These are phyloP conservation scores for Salvelinus namaycush DNA, from an alignment of 2,113 vertebrate genomes.

Conservation along the genomic window DNA sequence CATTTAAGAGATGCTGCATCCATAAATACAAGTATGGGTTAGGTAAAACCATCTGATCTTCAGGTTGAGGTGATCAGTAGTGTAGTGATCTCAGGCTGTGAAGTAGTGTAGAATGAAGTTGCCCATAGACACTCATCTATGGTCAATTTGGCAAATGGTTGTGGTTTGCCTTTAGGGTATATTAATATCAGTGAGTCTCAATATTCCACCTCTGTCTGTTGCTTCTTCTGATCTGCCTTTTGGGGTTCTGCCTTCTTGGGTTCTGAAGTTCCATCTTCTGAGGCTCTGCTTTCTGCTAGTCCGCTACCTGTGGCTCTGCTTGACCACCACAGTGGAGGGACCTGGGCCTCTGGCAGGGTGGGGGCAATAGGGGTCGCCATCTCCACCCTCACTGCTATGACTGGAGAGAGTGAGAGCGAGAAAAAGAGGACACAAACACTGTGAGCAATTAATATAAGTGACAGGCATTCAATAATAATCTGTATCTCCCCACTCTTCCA, in stretches of 20 bases:
- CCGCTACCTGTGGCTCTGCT: slow-evolving; percentile 63
- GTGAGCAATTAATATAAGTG: no score
- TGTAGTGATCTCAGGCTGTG: background rate
- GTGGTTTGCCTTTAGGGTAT: background rate
- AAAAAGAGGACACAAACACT: background rate
- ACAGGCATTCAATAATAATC: background rate
- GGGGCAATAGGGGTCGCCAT: slow-evolving; percentile 68
- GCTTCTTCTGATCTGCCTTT: background rate
- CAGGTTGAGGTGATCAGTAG: background rate
- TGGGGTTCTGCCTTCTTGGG: no score
- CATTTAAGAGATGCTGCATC: no score
- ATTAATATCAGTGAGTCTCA: background rate
- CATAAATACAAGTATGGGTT: no score
- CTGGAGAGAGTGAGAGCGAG: slow-evolving; percentile 52
- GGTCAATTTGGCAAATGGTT: background rate
- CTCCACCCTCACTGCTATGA: slow-evolving; percentile 85
- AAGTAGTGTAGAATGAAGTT: background rate
- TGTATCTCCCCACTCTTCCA: background rate
- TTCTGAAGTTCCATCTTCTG: no score
- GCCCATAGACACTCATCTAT: background rate
- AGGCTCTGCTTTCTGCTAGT: background rate
- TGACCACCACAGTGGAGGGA: slow-evolving; percentile 66
- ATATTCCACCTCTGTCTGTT: background rate
- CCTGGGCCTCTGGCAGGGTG: slow-evolving; percentile 1
- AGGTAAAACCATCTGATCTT: no score